These are phyloP conservation scores for Ptilonorhynchus violaceus DNA, from an alignment of 2,113 vertebrate species.

Conservation along the genomic window DNA sequence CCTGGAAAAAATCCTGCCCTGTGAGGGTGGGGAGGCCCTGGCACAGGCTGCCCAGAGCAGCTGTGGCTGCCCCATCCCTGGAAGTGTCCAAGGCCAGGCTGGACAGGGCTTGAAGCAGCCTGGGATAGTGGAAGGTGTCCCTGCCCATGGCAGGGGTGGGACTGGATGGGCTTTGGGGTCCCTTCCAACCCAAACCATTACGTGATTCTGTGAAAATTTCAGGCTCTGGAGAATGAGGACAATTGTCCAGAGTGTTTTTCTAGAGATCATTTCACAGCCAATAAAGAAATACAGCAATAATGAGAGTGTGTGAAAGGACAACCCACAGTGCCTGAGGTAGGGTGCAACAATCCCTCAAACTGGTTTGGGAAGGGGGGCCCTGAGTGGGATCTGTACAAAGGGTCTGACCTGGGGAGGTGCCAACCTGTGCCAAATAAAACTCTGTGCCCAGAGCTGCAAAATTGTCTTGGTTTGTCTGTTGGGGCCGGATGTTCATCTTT, in stretches of 20 bases:
- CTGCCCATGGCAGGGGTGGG: background rate
- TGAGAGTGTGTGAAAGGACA: fast-evolving
- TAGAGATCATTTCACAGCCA: background rate
- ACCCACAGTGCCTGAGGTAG: background rate
- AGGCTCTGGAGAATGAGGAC: background rate
- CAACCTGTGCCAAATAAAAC: background rate
- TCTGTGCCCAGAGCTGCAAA: background rate
- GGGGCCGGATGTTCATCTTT: background rate
- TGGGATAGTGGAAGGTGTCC: background rate
- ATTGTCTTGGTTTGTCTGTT: background rate
- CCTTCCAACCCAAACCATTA: background rate
- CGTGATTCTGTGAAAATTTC: background rate
- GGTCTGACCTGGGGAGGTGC: background rate
- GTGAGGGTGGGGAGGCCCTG: background rate
- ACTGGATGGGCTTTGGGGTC: fast-evolving
- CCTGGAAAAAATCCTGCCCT: background rate
- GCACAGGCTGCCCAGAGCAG: background rate
- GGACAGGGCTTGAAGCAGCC: background rate
- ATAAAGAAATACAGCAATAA: background rate
- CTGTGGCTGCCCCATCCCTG: background rate
- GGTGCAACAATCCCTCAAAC: background rate
- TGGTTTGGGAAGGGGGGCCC: background rate
- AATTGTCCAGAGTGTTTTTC: background rate
- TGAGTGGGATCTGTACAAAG: background rate
- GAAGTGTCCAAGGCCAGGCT: background rate